Evolutionary conservation across 1,140 invertebrate genomes (phyloP).

Genomic region (Zeugodacus cucurbitae): DNA sequence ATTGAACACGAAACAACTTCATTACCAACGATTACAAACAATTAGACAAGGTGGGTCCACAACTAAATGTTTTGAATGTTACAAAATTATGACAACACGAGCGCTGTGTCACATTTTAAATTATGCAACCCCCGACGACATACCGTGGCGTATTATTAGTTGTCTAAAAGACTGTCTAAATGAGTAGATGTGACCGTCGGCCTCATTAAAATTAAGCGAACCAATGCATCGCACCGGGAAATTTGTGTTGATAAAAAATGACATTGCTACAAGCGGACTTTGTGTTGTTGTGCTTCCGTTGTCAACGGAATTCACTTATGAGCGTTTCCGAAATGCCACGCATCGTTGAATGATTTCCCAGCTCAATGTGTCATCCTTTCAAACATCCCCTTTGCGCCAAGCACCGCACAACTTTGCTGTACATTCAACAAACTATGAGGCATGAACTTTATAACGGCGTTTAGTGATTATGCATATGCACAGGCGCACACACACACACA

Average conservation of each 20-base stretch:
- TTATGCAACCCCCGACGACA: neutral
- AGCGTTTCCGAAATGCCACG: neutral
- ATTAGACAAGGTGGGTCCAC: neutral
- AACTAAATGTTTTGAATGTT: neutral
- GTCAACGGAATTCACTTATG: conserved; percentile 5
- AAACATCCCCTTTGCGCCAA: neutral
- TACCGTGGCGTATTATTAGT: neutral
- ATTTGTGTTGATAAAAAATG: neutral
- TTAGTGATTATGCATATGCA: conserved; percentile 14
- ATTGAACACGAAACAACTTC: neutral
- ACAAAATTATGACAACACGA: neutral
- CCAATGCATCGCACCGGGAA: neutral
- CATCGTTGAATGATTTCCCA: conserved; percentile 10
- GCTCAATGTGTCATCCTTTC: neutral
- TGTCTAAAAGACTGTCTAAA: neutral
- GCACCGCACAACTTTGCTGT: neutral
- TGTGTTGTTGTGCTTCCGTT: neutral
- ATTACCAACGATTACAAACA: conserved; percentile 35
- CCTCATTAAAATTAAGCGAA: conserved; percentile 25
- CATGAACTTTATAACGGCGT: neutral
- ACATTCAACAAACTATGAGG: too few species aligned
- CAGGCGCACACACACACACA: neutral
- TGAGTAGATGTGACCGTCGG: neutral
- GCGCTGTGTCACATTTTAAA: neutral
- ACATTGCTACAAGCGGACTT: neutral